Conservation (phyloP, 2,888 invertebrate genomes). For the Apeira syringaria region DNA sequence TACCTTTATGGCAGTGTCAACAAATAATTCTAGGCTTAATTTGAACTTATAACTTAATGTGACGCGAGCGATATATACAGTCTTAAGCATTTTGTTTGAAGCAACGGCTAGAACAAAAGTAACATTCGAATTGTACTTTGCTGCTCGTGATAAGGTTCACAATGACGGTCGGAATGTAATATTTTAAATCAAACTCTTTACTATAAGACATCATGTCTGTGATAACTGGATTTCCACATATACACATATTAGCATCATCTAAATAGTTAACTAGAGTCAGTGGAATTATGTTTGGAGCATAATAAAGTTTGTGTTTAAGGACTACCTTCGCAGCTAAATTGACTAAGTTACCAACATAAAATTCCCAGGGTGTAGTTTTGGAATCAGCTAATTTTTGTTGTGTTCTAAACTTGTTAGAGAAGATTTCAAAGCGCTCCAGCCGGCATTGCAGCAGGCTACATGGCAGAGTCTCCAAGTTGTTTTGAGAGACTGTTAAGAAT, state of each 20-base stretch:
- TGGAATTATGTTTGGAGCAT: constrained; percentile 84
- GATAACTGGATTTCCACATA: constrained; percentile 82
- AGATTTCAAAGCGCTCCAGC: constrained; percentile 82
- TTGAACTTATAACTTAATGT: too few species aligned
- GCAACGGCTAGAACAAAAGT: constrained; percentile 85
- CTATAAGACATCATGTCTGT: constrained; percentile 50
- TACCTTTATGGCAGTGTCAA: too few species aligned
- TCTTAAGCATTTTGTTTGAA: constrained; percentile 34
- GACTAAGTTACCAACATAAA: constrained; percentile 76
- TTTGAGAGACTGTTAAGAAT: constrained; percentile 81
- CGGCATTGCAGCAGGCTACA: constrained; percentile 82
- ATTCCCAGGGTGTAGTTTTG: constrained; percentile 47
- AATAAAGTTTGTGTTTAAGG: constrained; percentile 76
- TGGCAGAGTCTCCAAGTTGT: constrained; percentile 81
- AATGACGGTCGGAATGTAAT: constrained; percentile 63
- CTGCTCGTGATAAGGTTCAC: constrained; percentile 57
- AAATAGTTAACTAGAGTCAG: constrained; percentile 83
- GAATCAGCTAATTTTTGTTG: constrained; percentile 2
- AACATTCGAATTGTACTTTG: constrained; percentile 82
- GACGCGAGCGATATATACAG: too few species aligned
- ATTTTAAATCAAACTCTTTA: constrained; percentile 60
- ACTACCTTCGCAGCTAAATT: constrained; percentile 81
- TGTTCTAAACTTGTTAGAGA: constrained; percentile 77
- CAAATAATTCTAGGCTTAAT: too few species aligned
- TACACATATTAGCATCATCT: constrained; percentile 85